These are phyloP conservation scores for Vireo altiloquus DNA, from an alignment of 2,113 vertebrate species.

Conservation along the genomic window DNA sequence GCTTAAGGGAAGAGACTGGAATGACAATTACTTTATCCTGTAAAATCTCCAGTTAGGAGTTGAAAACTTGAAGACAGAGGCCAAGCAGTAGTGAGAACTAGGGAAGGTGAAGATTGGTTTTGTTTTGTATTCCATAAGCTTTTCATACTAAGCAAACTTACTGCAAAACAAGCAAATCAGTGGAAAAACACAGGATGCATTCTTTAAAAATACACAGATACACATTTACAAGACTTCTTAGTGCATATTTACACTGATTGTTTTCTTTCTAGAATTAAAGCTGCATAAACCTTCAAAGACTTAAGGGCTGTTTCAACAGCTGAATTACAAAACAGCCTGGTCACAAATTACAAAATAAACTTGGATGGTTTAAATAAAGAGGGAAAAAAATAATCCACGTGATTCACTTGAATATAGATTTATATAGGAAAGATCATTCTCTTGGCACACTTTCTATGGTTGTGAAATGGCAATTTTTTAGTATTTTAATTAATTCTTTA, in stretches of 20 bases:
- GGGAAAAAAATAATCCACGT: not conserved
- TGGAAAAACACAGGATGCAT: not conserved
- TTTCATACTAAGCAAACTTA: not conserved
- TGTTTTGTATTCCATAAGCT: not conserved
- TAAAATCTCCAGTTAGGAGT: not conserved
- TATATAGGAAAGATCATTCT: not conserved
- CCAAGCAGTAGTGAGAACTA: not conserved
- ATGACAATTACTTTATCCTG: not conserved
- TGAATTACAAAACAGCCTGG: constrained; percentile 27
- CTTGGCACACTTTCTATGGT: not conserved
- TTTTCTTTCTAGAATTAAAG: constrained; percentile 28
- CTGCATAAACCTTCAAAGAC: constrained; percentile 15
- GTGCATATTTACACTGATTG: not conserved
- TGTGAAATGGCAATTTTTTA: not conserved
- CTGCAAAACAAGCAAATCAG: not conserved
- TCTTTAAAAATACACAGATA: not conserved
- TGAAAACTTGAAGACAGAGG: not conserved
- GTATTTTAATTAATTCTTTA: not conserved
- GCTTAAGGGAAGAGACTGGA: not conserved
- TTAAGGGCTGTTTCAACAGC: not conserved
- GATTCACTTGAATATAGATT: not conserved
- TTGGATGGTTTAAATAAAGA: constrained; percentile 22
- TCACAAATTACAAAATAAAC: constrained; percentile 24
- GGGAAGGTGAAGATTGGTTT: not conserved
- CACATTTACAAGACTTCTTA: not conserved